Conservation (phyloP, 2,113 vertebrate species). For the Phocoena sinus region DNA sequence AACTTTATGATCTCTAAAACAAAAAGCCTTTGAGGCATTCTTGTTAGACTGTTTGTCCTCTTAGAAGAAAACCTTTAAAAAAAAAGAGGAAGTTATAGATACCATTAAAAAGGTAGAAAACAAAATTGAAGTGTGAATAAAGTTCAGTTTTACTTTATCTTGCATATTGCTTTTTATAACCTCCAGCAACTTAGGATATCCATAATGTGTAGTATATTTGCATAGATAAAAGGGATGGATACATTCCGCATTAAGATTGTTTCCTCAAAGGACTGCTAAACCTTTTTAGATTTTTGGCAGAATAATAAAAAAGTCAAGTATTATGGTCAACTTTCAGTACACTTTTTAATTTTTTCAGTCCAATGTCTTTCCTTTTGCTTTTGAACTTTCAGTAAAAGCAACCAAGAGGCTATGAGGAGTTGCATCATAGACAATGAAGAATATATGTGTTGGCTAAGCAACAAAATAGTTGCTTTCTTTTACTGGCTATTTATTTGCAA, state of each 20-base stretch:
- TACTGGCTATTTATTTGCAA: not conserved
- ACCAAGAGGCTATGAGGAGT: not conserved
- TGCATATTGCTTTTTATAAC: not conserved
- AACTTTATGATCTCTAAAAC: not conserved
- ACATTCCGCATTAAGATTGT: not conserved
- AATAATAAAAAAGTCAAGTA: not conserved
- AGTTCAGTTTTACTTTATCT: not conserved
- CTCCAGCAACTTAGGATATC: not conserved
- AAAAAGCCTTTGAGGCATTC: not conserved
- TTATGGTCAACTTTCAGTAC: not conserved
- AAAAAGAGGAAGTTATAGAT: not conserved
- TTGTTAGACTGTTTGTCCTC: not conserved
- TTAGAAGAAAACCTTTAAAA: not conserved
- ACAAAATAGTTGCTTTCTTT: not conserved
- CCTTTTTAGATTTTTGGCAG: not conserved
- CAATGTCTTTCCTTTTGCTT: not conserved
- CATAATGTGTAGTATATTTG: not conserved
- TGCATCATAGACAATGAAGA: not conserved
- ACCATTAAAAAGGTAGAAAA: not conserved
- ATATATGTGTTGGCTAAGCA: not conserved
- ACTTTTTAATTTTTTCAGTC: not conserved
- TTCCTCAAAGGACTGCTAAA: not conserved
- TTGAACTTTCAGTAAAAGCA: not conserved
- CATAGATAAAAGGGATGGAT: not conserved
- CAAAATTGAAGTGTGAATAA: not conserved